Base-by-base conservation (phyloP, 30 jellyfish, hydroid and myxozoan species). In the Haliclystus octoradiatus region DNA sequence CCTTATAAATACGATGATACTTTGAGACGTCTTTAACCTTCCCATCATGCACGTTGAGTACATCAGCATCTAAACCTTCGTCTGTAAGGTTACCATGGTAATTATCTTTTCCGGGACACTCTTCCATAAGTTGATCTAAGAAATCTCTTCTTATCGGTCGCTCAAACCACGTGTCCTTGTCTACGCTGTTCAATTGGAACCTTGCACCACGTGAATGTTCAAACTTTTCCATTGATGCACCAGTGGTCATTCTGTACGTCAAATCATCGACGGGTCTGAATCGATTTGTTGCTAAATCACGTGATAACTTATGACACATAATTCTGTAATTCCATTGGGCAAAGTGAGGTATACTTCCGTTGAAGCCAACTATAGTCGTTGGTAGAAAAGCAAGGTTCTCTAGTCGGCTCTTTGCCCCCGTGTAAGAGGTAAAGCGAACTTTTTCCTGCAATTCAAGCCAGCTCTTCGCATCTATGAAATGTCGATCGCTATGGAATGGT, bases 301-400 rank as follows among this genome's bases (percentile, higher is more conserved):
- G 70, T 26, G 33, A 27, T 24, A 85, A 31, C 52, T 92, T 92
- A 40, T 85, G 96, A 51, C 96, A 85, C 68, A 79, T 32, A 15
- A 85, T 85, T 61, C 96, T 78, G 74, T 85, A 85, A 70, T 85
- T 85, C 96, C 96, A 85, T 47, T 85, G 96, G 26, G 96, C 93
- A 60, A 77, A 85, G 13, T 68, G 68, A 0, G 96, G 93, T 19
- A 68, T 66, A 5, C 81, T 52, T 29, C 63, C 84, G 26, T 82
- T 75, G 60, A 82, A 70, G 3, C 78, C 81, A 80, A 82, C 66
- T 26, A 82, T 62, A 14, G 84, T 75, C 3, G 95, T 82, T 33
- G 95, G 95, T 0, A 82, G 75, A 40, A 75, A 75, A 15, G 95
- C 89, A 33, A 82, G 80, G 63, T 82, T 82, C 53, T 82, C 95